Percentiles rank a stretch among this genome's conserved stretches.
Evolutionary conservation across 2,113 vertebrate species (phyloP).

Genomic region (Oreotrochilus melanogaster): DNA sequence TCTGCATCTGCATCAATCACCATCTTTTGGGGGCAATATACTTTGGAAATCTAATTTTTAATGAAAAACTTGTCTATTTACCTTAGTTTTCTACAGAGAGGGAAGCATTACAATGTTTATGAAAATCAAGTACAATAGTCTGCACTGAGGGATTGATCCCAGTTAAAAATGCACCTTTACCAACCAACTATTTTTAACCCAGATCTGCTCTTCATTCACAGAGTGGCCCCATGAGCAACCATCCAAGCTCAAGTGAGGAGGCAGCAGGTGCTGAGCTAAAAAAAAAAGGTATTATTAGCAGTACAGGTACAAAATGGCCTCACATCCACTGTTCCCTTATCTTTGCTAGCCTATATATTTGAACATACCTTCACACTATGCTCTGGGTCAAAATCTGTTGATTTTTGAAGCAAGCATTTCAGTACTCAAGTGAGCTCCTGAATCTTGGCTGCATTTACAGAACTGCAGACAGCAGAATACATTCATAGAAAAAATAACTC

Average conservation of each 20-base stretch:
- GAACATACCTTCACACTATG: neutral
- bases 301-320: neutral
- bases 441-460: neutral
- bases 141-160: neutral
- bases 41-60: neutral
- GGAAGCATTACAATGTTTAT: neutral
- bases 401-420: neutral
- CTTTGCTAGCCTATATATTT: neutral
- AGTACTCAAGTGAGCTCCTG: neutral
- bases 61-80: neutral
- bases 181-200: neutral
- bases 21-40: neutral
- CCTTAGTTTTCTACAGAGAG: neutral
- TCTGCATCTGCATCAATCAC: neutral
- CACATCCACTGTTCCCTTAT: neutral
- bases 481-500: neutral
- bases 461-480: neutral
- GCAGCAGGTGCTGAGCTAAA: neutral
- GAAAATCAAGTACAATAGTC: neutral
- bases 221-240: neutral
- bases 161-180: neutral
- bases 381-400: neutral
- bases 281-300: neutral
- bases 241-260: neutral
- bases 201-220: neutral